A percentile compares a stretch with the other conserved stretches of the same genome.
These are phyloP conservation scores for Amphiprion percula DNA, from an alignment of 2,113 vertebrate genomes.

Conservation along the genomic window DNA sequence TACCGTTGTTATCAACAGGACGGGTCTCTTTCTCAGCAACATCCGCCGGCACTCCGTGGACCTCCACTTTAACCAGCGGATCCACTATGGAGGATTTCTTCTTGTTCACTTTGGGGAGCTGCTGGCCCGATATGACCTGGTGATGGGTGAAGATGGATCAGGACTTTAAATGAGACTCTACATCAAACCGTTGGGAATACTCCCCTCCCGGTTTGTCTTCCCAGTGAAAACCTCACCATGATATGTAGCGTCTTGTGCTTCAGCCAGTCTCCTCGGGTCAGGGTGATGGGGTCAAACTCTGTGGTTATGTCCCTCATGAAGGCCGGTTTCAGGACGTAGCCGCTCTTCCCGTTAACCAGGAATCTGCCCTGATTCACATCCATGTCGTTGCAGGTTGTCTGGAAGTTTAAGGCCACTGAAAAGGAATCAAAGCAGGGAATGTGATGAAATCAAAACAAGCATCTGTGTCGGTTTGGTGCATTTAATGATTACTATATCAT, in stretches of 20 bases:
- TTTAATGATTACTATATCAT: too few relatives aligned
- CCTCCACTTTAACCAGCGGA: constrained; percentile 90
- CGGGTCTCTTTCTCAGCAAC: constrained; percentile 82
- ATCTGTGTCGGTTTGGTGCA: too few relatives aligned
- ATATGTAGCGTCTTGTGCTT: constrained; percentile 87
- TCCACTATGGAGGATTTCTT: constrained; percentile 93
- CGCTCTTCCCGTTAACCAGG: constrained; percentile 90
- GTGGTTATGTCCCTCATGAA: constrained; percentile 87
- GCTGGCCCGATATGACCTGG: constrained; percentile 95
- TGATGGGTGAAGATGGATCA: constrained; percentile 8
- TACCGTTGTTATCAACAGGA: constrained; percentile 91
- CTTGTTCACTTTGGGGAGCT: constrained; percentile 93
- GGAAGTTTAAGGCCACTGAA: constrained; percentile 96
- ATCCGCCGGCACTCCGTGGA: constrained; percentile 89
- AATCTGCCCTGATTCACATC: constrained; percentile 94
- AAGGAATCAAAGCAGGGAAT: not conserved
- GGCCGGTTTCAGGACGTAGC: constrained; percentile 94
- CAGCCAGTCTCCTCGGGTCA: constrained; percentile 90
- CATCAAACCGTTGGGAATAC: not conserved
- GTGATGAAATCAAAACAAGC: not conserved
- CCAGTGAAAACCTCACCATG: constrained; percentile 83
- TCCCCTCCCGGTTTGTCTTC: not conserved
- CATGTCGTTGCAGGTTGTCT: constrained; percentile 91
- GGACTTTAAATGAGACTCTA: not conserved
- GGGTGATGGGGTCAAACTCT: constrained; percentile 90